These are phyloP conservation scores for Hemithea aestivaria DNA, from an alignment of 2,888 invertebrate genomes.

Conservation along the genomic window DNA sequence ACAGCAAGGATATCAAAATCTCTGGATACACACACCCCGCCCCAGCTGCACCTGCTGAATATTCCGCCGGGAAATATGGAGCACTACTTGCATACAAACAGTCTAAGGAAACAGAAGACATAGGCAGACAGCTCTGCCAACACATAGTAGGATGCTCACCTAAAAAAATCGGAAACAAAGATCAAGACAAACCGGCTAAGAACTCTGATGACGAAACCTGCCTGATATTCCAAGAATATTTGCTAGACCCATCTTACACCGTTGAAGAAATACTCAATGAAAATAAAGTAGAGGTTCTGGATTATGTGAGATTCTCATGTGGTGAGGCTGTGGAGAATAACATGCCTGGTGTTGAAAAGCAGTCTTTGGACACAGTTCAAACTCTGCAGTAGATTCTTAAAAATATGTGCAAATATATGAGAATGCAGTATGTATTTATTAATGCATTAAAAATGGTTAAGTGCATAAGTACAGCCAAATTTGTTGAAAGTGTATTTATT, in stretches of 20 bases:
- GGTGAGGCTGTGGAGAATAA: slow-evolving; percentile 81
- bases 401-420: too few relatives aligned
- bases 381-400: slow-evolving; percentile 76
- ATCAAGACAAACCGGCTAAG: slow-evolving; percentile 80
- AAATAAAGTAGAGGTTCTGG: slow-evolving; percentile 82
- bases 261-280: slow-evolving; percentile 86
- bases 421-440: too few relatives aligned
- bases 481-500: too few relatives aligned
- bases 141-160: slow-evolving; percentile 96
- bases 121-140: slow-evolving; percentile 91
- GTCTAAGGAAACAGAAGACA: slow-evolving; percentile 52
- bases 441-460: slow-evolving; percentile 10
- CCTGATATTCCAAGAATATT: slow-evolving; percentile 92
- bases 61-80: slow-evolving; percentile 90
- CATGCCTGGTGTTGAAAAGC: slow-evolving; percentile 69
- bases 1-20: slow-evolving; percentile 69
- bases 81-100: slow-evolving; percentile 87
- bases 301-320: slow-evolving; percentile 93
- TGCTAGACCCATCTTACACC: slow-evolving; percentile 86
- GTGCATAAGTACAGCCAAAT: neutral
- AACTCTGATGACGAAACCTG: slow-evolving; percentile 87
- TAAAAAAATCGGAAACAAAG: slow-evolving; percentile 83
- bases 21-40: slow-evolving; percentile 90
- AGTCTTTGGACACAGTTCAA: slow-evolving; percentile 79
- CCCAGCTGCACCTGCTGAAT: slow-evolving; percentile 61